Percentiles rank a stretch among this genome's conserved stretches.
Conservation (phyloP, 2,113 vertebrate species). For the Podarcis cretensis region DNA sequence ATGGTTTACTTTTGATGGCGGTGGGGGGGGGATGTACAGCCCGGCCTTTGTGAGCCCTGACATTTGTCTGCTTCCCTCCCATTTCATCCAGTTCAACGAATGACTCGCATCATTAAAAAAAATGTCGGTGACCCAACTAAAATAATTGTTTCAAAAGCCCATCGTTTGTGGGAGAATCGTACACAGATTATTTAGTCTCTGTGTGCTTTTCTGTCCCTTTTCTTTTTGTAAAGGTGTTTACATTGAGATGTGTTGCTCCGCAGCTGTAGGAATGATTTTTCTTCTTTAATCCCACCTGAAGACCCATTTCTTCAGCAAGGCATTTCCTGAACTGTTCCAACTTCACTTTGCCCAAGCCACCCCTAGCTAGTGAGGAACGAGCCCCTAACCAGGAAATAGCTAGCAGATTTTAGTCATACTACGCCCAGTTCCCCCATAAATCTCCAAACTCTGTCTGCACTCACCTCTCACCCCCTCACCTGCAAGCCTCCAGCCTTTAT, state of each 20-base stretch:
- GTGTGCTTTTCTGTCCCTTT: background rate
- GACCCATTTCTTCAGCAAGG: background rate
- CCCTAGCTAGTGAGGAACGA: background rate
- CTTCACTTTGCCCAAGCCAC: background rate
- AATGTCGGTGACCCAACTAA: background rate
- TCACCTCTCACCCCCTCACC: background rate
- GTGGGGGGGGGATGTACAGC: background rate
- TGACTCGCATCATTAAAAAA: background rate
- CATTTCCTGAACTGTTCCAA: background rate
- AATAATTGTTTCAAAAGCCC: background rate
- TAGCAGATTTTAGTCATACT: background rate
- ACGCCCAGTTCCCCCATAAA: background rate
- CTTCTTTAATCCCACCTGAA: background rate
- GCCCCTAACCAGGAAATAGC: background rate
- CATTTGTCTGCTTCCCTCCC: background rate
- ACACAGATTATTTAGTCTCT: background rate
- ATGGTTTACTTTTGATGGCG: background rate
- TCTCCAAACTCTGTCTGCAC: background rate
- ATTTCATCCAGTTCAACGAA: slow-evolving; percentile 25
- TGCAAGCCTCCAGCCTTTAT: background rate
- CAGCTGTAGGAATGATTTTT: background rate
- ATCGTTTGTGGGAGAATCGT: background rate
- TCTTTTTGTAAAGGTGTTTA: too few species aligned
- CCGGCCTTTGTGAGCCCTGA: background rate
- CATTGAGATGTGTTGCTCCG: background rate